Evolutionary conservation across 1,140 invertebrate species (phyloP).

Genomic region (Gonioctena quinquepunctata): DNA sequence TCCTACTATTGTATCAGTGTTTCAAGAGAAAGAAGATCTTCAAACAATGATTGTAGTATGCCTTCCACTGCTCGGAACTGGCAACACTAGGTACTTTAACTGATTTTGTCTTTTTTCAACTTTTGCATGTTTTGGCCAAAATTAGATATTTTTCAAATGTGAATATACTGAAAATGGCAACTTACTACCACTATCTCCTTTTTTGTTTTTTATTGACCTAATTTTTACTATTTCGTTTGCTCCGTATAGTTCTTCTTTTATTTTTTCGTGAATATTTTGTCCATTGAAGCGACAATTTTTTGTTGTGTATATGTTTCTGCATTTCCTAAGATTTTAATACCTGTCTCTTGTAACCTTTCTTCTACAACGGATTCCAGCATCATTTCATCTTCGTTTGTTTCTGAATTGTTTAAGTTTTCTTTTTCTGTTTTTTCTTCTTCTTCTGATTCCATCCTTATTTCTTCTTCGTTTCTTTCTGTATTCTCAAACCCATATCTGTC

Average conservation of each 20-base stretch:
- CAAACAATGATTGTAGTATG: slow-evolving; percentile 3
- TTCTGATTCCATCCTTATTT: neutral
- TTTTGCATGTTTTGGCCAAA: neutral
- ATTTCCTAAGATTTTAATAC: no score
- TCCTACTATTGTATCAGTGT: no score
- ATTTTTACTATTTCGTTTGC: no score
- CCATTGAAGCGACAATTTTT: no score
- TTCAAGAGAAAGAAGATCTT: no score
- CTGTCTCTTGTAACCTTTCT: no score
- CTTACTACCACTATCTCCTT: neutral
- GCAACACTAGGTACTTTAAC: neutral
- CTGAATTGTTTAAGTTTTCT: neutral
- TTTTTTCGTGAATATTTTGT: no score
- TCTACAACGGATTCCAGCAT: no score
- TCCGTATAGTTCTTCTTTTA: no score
- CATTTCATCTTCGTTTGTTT: neutral
- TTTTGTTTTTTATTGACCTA: neutral
- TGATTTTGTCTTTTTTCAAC: neutral
- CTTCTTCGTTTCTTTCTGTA: neutral
- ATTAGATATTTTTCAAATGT: neutral
- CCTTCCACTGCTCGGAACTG: neutral
- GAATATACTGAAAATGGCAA: neutral
- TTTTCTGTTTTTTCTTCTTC: neutral
- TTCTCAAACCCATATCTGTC: neutral
- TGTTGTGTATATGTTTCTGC: no score